Base-by-base conservation (phyloP, 2,113 vertebrate genomes). In the Vulpes lagopus region DNA sequence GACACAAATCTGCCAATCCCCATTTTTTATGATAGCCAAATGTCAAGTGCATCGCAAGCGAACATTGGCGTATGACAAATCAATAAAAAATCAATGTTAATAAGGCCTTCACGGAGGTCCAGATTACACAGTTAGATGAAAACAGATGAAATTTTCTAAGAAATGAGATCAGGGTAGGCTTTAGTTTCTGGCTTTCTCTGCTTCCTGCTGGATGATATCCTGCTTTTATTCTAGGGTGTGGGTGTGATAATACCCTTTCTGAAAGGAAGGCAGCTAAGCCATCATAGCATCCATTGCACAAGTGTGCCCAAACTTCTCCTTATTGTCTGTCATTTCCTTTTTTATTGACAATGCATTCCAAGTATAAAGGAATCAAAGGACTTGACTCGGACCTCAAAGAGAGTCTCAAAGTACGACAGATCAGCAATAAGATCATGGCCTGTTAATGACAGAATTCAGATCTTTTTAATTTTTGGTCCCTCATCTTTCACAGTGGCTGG, bases 1-100 rank as follows among this genome's bases (percentile, higher is more conserved):
- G 94, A 85, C 25, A 65, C 2, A 23, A 95, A 97, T 92, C 96
- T 81, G 64, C 76, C 93, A 93, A 38, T 96, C 82, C 23, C 20
- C 20, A 38, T 81, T 64, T 94, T 98, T 97, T 78, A 96, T 98
- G 79, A 95, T 11, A 97, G 32, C 38, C 71, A 95, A 97, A 98
- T 94, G 95, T 98, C 96, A 97, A 43, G 91, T 57, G 65, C 30
- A 27, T 73, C 96, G 74, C 57, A 88, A 83, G 94, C 14, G 25
- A 98, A 57, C 97, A 97, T 22, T 60, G 38, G 30, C 32, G 71
- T 83, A 49, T 91, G 97, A 96, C 89, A 97, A 85, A 95, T 95
- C 73, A 1, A 95, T 95, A 92, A 97, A 59, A 73, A 91, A 60
- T 96, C 94, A 92, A 38, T 88, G 84, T 89, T 96, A 96, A 97